These are phyloP conservation scores for Montipora foliosa DNA, from an alignment of 64 coral and sea anemone genomes.

Conservation along the genomic window DNA sequence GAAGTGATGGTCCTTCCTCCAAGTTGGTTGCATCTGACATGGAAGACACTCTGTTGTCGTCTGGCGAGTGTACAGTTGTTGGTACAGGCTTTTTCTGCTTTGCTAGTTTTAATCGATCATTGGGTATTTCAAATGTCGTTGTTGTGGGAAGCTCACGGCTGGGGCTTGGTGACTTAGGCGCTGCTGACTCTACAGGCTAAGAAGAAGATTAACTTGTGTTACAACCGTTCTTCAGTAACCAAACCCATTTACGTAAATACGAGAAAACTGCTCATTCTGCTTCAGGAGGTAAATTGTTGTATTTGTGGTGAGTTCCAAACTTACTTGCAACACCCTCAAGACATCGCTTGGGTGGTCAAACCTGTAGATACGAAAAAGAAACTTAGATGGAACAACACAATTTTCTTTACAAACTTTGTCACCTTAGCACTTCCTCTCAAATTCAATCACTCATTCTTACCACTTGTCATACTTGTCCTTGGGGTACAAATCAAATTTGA, in stretches of 20 bases:
- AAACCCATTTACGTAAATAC: no score
- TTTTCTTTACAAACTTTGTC: not conserved
- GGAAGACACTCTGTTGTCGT: constrained; percentile 62
- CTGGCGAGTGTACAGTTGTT: constrained; percentile 32
- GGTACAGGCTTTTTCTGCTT: not conserved
- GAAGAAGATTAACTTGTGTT: not conserved
- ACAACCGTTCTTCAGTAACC: not conserved
- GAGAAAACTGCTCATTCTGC: not conserved
- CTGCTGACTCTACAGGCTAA: constrained; percentile 33
- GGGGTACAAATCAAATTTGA: constrained; percentile 70
- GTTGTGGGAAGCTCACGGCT: constrained; percentile 44
- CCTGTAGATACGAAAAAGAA: not conserved
- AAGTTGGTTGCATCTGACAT: constrained; percentile 16
- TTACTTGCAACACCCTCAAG: constrained; percentile 31
- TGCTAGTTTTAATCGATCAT: not conserved
- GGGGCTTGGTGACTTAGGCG: constrained; percentile 40
- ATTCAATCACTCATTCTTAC: constrained; percentile 9
- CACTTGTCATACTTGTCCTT: constrained; percentile 88
- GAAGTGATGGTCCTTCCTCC: constrained; percentile 17
- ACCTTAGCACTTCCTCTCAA: not conserved
- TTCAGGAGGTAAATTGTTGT: not conserved
- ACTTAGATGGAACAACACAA: no score
- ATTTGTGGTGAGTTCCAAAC: not conserved
- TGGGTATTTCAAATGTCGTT: constrained; percentile 32
- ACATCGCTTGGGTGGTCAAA: constrained; percentile 38